A percentile compares a stretch with the other conserved stretches of the same genome.
Evolutionary conservation across 2,888 invertebrate species (phyloP).

Genomic region (Cheilosia scutellata): DNA sequence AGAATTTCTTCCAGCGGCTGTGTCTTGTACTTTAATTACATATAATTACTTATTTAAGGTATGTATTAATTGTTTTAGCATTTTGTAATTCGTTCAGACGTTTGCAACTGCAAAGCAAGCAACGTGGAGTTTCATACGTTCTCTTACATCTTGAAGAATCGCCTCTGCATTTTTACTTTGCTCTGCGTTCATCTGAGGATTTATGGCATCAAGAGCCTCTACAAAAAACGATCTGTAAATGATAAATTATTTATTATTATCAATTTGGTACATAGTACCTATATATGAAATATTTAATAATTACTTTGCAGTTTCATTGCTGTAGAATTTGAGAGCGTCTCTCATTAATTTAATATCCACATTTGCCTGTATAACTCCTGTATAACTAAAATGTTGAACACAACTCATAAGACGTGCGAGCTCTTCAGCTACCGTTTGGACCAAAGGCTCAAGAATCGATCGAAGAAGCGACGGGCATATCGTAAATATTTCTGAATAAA

Average conservation of each 20-base stretch:
- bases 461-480: constrained; percentile 91
- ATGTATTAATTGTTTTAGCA: not conserved
- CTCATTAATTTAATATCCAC: constrained; percentile 90
- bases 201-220: constrained; percentile 91
- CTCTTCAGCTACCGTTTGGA: constrained; percentile 97
- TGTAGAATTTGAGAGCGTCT: constrained; percentile 87
- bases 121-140: constrained; percentile 89
- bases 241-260: constrained; percentile 1
- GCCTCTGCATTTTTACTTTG: constrained; percentile 87
- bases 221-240: constrained; percentile 89
- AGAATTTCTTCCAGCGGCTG: no score
- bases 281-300: constrained; percentile 69
- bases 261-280: not conserved
- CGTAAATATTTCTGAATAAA: constrained; percentile 84
- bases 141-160: constrained; percentile 87
- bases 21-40: no score
- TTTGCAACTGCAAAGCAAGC: constrained; percentile 86
- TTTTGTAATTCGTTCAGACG: constrained; percentile 76
- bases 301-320: constrained; percentile 88
- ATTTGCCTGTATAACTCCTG: constrained; percentile 91
- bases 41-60: not conserved
- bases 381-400: constrained; percentile 88
- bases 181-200: constrained; percentile 87
- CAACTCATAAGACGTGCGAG: constrained; percentile 94
- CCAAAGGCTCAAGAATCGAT: constrained; percentile 90